Evolutionary conservation across 2,888 invertebrate species (phyloP).

Genomic region (Ectemnius cavifrons): DNA sequence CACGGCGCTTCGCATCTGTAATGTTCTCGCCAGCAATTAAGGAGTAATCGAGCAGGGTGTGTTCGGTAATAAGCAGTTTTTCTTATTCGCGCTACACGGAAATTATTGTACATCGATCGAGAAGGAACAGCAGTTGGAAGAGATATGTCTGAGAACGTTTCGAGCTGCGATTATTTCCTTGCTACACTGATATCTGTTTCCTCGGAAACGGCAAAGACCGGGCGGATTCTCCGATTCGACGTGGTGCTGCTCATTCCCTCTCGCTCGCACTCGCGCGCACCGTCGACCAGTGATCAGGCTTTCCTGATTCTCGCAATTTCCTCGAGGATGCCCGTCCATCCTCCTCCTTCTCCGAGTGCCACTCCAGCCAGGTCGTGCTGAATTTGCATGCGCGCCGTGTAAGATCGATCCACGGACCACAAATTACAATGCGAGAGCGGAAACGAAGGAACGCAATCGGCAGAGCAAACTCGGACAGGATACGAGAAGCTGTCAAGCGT

Average conservation of each 20-base stretch:
- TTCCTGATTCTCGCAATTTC: slow-evolving; percentile 5
- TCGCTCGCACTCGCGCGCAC: background rate
- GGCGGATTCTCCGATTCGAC: background rate
- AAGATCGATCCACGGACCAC: slow-evolving; percentile 5
- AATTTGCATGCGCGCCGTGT: slow-evolving; percentile 6
- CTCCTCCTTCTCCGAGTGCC: background rate
- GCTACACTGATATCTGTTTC: background rate
- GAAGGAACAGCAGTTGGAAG: no score
- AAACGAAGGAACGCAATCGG: slow-evolving; percentile 1
- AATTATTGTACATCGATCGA: no score
- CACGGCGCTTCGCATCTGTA: background rate
- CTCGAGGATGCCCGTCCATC: background rate
- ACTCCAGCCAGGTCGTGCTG: background rate
- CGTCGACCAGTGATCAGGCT: background rate
- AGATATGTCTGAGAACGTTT: no score
- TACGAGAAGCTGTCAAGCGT: no score
- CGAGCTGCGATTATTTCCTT: no score
- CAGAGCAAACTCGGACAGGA: slow-evolving; percentile 1
- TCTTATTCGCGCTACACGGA: no score
- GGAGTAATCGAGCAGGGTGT: no score
- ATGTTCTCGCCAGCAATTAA: no score
- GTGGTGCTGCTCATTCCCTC: background rate
- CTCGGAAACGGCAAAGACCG: background rate
- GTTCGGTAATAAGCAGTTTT: no score
- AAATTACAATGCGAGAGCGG: slow-evolving; percentile 5